phyloP scores from a whole-genome alignment of 2,797 vertebrate genomes.

The Astyanax mexicanus region DNA sequence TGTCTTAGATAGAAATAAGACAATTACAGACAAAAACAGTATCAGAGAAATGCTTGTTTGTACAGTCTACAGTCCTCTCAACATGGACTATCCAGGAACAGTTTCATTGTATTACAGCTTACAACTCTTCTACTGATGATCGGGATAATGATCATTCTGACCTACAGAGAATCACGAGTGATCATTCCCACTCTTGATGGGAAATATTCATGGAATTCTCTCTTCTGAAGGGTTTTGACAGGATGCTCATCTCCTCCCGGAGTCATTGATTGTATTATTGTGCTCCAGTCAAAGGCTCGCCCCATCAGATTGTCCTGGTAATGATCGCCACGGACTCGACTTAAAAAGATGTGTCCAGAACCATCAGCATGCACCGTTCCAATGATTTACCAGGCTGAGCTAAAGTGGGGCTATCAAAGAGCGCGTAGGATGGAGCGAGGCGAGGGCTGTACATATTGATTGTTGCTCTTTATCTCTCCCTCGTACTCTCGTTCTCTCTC shows the following conservation, averaged over 20 bases:
- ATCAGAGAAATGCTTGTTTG: background rate
- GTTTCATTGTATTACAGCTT: constrained; percentile 1
- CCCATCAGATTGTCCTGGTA: constrained; percentile 36
- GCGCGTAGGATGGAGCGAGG: background rate
- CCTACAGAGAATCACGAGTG: constrained; percentile 8
- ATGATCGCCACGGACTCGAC: constrained; percentile 35
- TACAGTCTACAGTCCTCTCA: background rate
- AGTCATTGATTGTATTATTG: constrained; percentile 46
- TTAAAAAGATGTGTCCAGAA: constrained; percentile 36
- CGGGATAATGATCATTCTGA: constrained; percentile 5
- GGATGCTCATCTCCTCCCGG: constrained; percentile 25
- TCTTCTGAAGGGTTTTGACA: constrained; percentile 11
- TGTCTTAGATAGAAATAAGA: background rate
- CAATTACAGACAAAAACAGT: no score
- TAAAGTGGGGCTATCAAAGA: background rate
- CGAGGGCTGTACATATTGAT: constrained; percentile 42
- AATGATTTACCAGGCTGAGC: constrained; percentile 27
- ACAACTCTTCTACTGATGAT: background rate
- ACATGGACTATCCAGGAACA: background rate
- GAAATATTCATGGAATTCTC: constrained; percentile 30
- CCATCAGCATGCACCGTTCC: constrained; percentile 35
- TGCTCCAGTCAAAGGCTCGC: constrained; percentile 40
- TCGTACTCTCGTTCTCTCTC: no score
- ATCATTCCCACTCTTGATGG: constrained; percentile 1
- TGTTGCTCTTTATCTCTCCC: constrained; percentile 37